A percentile compares a stretch with the other conserved stretches of the same genome.
These are phyloP conservation scores for Siphamia tubifer DNA, from an alignment of 2,113 vertebrate genomes.

Conservation along the genomic window DNA sequence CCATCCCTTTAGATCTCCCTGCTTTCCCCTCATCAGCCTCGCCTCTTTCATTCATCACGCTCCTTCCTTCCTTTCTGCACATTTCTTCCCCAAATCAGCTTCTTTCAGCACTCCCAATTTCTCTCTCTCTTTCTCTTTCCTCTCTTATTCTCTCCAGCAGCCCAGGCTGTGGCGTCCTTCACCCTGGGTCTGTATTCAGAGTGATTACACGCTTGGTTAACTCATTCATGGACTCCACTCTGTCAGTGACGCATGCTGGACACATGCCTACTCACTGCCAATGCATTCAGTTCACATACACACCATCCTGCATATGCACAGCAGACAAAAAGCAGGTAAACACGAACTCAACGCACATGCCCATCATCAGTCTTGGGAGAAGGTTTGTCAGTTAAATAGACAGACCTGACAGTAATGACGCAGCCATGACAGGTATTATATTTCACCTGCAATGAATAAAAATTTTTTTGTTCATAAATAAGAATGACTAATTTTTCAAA, in stretches of 20 bases:
- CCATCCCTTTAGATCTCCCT: neutral
- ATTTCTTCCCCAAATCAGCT: conserved; percentile 17
- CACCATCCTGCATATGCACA: neutral
- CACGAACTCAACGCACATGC: neutral
- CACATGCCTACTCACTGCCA: neutral
- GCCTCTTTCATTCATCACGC: neutral
- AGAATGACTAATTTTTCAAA: neutral
- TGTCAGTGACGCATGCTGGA: conserved; percentile 22
- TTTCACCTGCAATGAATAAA: neutral
- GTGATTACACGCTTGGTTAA: conserved; percentile 64
- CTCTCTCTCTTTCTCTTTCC: neutral
- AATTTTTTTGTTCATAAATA: neutral
- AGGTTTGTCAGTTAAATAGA: neutral
- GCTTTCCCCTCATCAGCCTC: conserved; percentile 16
- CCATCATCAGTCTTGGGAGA: neutral
- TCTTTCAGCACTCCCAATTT: neutral
- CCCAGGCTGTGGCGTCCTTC: conserved; percentile 27
- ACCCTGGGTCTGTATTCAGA: conserved; percentile 42
- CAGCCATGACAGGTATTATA: neutral
- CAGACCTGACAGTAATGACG: neutral
- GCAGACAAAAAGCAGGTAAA: neutral
- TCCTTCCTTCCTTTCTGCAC: neutral
- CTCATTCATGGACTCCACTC: conserved; percentile 40
- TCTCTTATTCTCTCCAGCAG: conserved; percentile 4
- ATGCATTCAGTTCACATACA: conserved; percentile 1